Conservation (phyloP, 2,888 invertebrate genomes). For the Drosophila monieri region DNA sequence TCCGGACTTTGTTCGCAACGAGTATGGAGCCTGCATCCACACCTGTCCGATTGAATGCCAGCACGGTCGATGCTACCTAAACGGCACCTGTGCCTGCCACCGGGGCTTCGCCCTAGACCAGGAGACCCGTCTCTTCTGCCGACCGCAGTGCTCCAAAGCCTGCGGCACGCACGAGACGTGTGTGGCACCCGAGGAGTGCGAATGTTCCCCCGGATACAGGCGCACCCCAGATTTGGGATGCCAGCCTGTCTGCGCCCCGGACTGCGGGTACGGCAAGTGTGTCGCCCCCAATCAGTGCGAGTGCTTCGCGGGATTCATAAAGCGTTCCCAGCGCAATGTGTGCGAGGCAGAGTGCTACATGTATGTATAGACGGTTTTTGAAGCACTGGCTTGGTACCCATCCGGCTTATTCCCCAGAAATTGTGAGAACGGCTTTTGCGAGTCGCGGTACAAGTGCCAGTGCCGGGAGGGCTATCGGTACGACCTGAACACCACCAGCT, state of each 20-base stretch:
- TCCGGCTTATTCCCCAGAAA: conserved; percentile 54
- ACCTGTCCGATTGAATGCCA: conserved; percentile 89
- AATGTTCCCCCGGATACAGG: conserved; percentile 77
- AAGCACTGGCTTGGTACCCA: not conserved
- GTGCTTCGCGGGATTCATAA: conserved; percentile 83
- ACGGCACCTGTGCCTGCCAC: conserved; percentile 87
- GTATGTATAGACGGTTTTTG: conserved; percentile 56
- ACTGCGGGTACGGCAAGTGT: conserved; percentile 81
- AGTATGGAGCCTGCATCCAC: conserved; percentile 85
- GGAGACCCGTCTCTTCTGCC: conserved; percentile 81
- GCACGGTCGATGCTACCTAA: conserved; percentile 87
- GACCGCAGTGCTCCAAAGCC: conserved; percentile 81
- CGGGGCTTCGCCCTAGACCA: conserved; percentile 73
- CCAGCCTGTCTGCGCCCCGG: conserved; percentile 81
- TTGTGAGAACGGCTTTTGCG: conserved; percentile 85
- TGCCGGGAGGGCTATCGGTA: conserved; percentile 82
- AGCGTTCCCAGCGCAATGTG: conserved; percentile 74
- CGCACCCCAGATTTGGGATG: conserved; percentile 73
- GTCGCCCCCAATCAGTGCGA: conserved; percentile 80
- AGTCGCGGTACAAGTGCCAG: conserved; percentile 82
- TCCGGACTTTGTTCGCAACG: conserved; percentile 79
- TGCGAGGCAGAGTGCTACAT: conserved; percentile 81
- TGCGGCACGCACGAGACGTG: conserved; percentile 80
- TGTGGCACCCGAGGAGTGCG: conserved; percentile 71
- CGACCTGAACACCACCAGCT: conserved; percentile 72